Conservation (phyloP, 1,140 invertebrate genomes). For the Cheumatopsyche charites region DNA sequence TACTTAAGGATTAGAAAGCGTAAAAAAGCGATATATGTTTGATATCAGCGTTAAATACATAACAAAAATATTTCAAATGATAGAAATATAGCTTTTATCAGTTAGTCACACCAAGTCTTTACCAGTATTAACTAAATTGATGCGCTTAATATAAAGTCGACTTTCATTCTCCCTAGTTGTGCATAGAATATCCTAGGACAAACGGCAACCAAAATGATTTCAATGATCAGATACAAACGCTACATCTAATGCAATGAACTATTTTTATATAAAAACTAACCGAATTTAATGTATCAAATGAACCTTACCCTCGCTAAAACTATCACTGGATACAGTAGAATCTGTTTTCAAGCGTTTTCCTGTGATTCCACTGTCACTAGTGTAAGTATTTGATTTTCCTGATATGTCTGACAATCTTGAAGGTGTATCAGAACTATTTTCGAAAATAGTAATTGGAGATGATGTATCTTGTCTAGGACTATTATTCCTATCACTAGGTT, state of each 20-base stretch:
- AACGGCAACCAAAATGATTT: conserved; percentile 19
- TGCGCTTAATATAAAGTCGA: neutral
- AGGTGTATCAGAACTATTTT: conserved; percentile 21
- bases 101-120: conserved; percentile 41
- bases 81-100: neutral
- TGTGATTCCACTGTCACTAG: conserved; percentile 20
- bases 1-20: conserved; percentile 23
- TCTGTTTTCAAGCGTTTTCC: conserved; percentile 46
- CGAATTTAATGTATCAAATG: neutral
- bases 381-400: conserved; percentile 50
- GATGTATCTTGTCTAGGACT: conserved; percentile 34
- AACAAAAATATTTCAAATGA: conserved; percentile 12
- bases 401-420: conserved; percentile 52
- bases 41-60: conserved; percentile 20
- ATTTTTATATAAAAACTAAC: neutral
- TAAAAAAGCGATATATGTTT: conserved; percentile 12
- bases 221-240: neutral
- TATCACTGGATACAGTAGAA: conserved; percentile 35
- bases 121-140: conserved; percentile 30
- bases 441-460: conserved; percentile 21
- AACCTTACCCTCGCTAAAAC: conserved; percentile 41
- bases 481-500: conserved; percentile 41
- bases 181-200: conserved; percentile 45
- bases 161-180: conserved; percentile 37
- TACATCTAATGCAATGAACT: neutral